Conservation (phyloP, 2,888 invertebrate genomes). For the Aelia acuminata region DNA sequence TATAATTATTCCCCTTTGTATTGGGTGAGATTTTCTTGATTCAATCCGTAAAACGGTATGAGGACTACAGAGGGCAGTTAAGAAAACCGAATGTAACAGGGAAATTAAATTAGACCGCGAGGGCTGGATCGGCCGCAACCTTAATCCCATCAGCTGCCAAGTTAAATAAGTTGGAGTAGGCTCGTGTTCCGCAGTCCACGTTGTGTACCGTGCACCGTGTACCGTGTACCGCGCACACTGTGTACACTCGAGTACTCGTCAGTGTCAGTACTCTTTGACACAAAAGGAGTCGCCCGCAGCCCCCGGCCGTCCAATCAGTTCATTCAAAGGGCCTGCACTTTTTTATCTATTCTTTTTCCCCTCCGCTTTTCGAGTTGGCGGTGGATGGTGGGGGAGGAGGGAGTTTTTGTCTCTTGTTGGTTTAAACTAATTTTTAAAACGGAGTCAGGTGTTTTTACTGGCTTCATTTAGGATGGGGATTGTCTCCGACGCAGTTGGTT, state of each 20-base stretch:
- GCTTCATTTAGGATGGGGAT: constrained; percentile 18
- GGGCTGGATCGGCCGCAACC: background rate
- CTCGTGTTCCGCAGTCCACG: background rate
- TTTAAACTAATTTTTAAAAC: constrained; percentile 46
- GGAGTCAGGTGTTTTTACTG: constrained; percentile 47
- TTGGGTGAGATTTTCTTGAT: no score
- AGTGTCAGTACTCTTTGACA: constrained; percentile 20
- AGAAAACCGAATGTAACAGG: background rate
- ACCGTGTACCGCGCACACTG: background rate
- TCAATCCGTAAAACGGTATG: no score
- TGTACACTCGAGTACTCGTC: background rate
- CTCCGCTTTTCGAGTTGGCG: no score
- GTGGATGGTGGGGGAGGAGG: background rate
- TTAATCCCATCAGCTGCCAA: background rate
- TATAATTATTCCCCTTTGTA: no score
- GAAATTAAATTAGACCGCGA: background rate
- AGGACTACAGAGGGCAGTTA: background rate
- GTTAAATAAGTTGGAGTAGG: background rate
- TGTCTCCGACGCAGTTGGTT: no score
- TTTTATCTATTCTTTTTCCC: constrained; percentile 11
- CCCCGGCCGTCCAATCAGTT: constrained; percentile 27
- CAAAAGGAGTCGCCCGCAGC: constrained; percentile 21
- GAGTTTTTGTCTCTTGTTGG: constrained; percentile 34
- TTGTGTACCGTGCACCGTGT: background rate
- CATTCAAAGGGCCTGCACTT: constrained; percentile 41